Evolutionary conservation across 2,797 vertebrate genomes (phyloP).

Genomic region (Acomys russatus): DNA sequence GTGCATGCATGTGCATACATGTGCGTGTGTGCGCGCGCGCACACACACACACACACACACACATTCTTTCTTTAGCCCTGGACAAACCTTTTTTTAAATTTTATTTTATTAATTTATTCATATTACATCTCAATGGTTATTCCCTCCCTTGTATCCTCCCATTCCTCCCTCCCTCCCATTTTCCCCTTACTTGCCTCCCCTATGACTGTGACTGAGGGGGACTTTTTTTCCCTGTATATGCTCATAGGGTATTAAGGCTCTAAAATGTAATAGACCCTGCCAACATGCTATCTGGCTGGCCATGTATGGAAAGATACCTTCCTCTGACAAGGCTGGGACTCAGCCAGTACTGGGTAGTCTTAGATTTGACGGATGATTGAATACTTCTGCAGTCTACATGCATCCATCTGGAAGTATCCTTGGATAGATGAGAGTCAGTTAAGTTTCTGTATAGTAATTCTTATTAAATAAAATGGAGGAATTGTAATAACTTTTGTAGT

Average conservation of each 20-base stretch:
- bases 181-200: too few species aligned
- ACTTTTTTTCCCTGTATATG: too few species aligned
- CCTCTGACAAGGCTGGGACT: fast-evolving
- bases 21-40: not conserved
- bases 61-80: not conserved
- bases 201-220: too few species aligned
- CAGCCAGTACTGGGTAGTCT: fast-evolving
- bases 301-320: not conserved
- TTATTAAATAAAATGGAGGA: not conserved
- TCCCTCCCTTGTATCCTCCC: too few species aligned
- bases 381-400: too few species aligned
- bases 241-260: too few species aligned
- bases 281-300: fast-evolving
- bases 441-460: not conserved
- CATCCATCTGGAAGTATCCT: not conserved
- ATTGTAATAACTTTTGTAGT: too few species aligned
- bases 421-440: not conserved
- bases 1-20: not conserved
- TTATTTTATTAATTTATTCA: too few species aligned
- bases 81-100: not conserved
- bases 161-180: too few species aligned
- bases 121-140: too few species aligned
- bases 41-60: not conserved
- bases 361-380: not conserved
- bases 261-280: too few species aligned